phyloP scores from a whole-genome alignment of 2,888 invertebrate genomes.

The Plutella xylostella region DNA sequence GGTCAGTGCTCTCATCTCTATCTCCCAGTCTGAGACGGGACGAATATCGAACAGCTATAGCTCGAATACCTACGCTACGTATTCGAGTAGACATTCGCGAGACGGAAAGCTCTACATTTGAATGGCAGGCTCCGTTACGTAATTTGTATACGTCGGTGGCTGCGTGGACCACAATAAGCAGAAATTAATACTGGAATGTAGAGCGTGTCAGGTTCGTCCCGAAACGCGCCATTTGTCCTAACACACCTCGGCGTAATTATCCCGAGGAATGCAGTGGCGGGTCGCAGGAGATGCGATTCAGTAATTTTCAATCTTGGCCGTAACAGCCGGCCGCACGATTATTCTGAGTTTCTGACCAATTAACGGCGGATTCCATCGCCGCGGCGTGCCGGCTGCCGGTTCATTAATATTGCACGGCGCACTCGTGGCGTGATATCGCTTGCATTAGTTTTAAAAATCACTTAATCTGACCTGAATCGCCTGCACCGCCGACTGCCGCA shows the following conservation, averaged over 20 bases:
- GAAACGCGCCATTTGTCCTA: not conserved
- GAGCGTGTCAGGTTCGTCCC: slow-evolving; percentile 4
- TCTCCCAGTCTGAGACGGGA: not conserved
- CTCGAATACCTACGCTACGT: slow-evolving; percentile 8
- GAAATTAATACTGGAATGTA: slow-evolving; percentile 21
- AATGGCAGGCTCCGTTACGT: slow-evolving; percentile 27
- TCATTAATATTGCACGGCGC: slow-evolving; percentile 51
- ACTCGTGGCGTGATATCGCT: slow-evolving; percentile 49
- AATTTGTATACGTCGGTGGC: slow-evolving; percentile 24
- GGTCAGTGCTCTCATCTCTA: slow-evolving; percentile 2
- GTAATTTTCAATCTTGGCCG: slow-evolving; percentile 1
- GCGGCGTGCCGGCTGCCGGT: slow-evolving; percentile 30
- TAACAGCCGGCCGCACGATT: not conserved
- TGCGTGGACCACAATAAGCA: slow-evolving; percentile 20
- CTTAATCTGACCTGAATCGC: slow-evolving; percentile 63
- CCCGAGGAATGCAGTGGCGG: not conserved
- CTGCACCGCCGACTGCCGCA: slow-evolving; percentile 60
- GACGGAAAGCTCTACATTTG: slow-evolving; percentile 32
- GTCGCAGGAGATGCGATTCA: not conserved
- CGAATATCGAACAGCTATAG: too few species aligned
- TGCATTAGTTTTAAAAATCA: slow-evolving; percentile 64
- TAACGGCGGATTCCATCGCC: slow-evolving; percentile 18
- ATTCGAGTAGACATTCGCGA: slow-evolving; percentile 37
- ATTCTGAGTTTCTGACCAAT: slow-evolving; percentile 4
- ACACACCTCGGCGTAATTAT: not conserved